Base-by-base conservation (phyloP, 2,797 vertebrate species). In the Labeo calbasu region DNA sequence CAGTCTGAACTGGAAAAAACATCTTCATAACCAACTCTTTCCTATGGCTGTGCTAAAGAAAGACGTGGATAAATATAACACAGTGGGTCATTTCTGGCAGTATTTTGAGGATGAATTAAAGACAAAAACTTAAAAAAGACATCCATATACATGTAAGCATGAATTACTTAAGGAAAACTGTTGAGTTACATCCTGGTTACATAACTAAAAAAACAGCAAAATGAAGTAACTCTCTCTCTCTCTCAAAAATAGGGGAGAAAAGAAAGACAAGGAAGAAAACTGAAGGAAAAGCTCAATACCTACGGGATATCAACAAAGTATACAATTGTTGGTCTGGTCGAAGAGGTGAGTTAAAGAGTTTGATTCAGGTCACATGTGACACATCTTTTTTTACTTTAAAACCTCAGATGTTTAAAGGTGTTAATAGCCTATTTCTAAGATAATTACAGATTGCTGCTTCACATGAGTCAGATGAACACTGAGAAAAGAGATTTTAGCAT, bases 181-280 rank as follows among this genome's bases (percentile, higher is more conserved):
- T 25, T 23, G 10, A 66, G 6, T 11, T 51, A 15, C 10, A 48
- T 21, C 8, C 23, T n/a, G 81, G 77, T 28, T 77, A 77, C 46
- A 32, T 79, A 89, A 86, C 57, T 63, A 25, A 65, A 71, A 51
- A 15, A 70, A 71, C 50, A 72, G n/a, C 43, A 79, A 17, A 63
- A 77, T 80, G 50, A 85, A 51, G 43, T 70, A 43, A 77, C 25
- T 21, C 69, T 17, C 55, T 69, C 50, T 70, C 55, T 69, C 40
- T n/a, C 28, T 17, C 13, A 32, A 40, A 8, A 32, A 50, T 21
- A 84, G 40, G 14, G 19, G n/a, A 17, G n/a, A 48, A 61, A 76
- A 40, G 55, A 77, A 77, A 61, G 75, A 43, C 14, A 21, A 63
- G 9, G 15, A 21, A 4, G 15, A 63, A 48, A 40, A 32, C 28